Evolutionary conservation across 2,888 invertebrate genomes (phyloP).

Genomic region (Leptopilina myrica): DNA sequence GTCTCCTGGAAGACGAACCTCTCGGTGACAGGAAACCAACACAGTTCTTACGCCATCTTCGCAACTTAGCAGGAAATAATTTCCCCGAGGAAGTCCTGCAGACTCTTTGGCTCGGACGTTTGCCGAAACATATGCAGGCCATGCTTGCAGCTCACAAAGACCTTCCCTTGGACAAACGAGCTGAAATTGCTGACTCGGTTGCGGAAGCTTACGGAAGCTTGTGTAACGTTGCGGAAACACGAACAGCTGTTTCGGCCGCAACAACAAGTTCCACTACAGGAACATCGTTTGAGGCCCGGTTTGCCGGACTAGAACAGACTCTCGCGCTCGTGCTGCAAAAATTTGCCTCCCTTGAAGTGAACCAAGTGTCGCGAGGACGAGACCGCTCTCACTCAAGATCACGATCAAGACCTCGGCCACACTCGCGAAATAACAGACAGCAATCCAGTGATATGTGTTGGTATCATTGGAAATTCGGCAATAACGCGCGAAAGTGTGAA

Average conservation of each 20-base stretch:
- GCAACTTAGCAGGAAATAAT: conserved; percentile 48
- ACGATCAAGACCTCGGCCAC: neutral
- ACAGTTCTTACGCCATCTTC: conserved; percentile 60
- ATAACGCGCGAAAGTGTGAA: neutral
- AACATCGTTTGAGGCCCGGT: neutral
- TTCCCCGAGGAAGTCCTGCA: conserved; percentile 50
- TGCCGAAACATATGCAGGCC: neutral
- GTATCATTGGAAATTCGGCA: neutral
- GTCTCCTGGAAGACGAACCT: conserved; percentile 51
- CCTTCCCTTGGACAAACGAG: neutral
- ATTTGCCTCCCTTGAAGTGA: neutral
- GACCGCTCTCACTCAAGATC: neutral
- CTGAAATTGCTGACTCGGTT: neutral
- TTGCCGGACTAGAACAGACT: neutral
- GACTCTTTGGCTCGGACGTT: conserved; percentile 40
- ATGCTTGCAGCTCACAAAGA: neutral
- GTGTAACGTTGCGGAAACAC: no score
- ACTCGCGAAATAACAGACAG: neutral
- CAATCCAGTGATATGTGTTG: neutral
- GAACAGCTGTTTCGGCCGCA: no score
- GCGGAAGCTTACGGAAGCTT: neutral
- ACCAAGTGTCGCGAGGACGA: neutral
- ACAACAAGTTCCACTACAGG: neutral
- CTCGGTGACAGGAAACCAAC: conserved; percentile 59
- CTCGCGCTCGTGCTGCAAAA: neutral